These are phyloP conservation scores for Pseudopodoces humilis DNA, from an alignment of 2,113 vertebrate genomes.

Conservation along the genomic window DNA sequence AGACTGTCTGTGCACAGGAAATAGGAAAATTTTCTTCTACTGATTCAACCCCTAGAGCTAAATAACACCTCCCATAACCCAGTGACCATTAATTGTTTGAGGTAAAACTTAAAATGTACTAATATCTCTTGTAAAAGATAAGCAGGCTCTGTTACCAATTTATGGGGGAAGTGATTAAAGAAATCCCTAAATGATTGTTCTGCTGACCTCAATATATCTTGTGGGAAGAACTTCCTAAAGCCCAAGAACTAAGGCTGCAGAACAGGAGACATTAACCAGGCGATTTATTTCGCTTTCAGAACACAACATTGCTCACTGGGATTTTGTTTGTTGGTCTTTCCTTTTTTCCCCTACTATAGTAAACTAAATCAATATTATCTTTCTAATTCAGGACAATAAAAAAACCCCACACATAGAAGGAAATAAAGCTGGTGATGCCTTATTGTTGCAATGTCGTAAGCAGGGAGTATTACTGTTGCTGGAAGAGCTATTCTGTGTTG, in stretches of 20 bases:
- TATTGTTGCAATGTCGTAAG: neutral
- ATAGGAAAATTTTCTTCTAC: neutral
- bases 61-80: neutral
- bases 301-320: neutral
- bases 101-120: neutral
- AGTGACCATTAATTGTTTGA: neutral
- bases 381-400: neutral
- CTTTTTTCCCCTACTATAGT: neutral
- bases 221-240: neutral
- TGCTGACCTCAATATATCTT: neutral
- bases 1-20: neutral
- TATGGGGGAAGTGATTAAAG: neutral
- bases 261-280: neutral
- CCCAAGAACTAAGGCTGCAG: neutral
- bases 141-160: neutral
- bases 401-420: neutral
- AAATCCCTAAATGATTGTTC: neutral
- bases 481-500: neutral
- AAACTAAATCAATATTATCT: neutral
- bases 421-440: neutral
- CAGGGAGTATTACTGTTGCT: neutral
- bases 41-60: neutral
- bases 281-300: conserved; percentile 17
- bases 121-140: neutral
- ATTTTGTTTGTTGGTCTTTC: neutral